Evolutionary conservation across 2,113 vertebrate genomes (phyloP).

Genomic region (Deroptyus accipitrinus): DNA sequence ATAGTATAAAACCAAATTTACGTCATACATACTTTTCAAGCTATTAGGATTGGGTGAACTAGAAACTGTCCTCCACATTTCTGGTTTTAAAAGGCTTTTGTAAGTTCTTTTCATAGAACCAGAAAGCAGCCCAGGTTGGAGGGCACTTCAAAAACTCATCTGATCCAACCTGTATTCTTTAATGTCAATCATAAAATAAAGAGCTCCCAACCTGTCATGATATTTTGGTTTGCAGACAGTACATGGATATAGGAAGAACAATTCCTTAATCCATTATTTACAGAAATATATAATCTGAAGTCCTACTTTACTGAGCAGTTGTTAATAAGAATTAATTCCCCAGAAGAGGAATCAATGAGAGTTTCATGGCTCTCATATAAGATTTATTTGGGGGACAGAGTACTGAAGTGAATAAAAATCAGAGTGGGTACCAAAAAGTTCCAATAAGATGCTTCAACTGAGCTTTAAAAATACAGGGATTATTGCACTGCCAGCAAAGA

Average conservation of each 20-base stretch:
- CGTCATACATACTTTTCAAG: background rate
- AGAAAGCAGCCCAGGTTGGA: background rate
- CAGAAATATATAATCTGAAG: background rate
- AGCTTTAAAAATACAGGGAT: background rate
- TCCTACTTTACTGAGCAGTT: background rate
- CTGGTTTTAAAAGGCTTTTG: background rate
- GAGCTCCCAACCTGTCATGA: rapidly evolving
- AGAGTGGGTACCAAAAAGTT: background rate
- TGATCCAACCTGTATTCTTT: background rate
- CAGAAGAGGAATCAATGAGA: background rate
- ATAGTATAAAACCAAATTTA: background rate
- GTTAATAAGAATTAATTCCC: background rate
- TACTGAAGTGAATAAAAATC: background rate
- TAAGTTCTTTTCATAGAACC: background rate
- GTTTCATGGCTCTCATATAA: background rate
- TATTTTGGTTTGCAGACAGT: background rate
- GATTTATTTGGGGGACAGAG: background rate
- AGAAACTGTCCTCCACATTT: background rate
- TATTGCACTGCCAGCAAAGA: background rate
- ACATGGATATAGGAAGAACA: background rate
- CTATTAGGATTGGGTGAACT: background rate
- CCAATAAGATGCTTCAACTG: background rate
- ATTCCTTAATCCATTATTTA: background rate
- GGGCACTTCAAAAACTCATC: background rate
- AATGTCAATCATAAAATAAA: background rate